Evolutionary conservation across 2,113 vertebrate genomes (phyloP).

Genomic region (Camarhynchus parvulus): DNA sequence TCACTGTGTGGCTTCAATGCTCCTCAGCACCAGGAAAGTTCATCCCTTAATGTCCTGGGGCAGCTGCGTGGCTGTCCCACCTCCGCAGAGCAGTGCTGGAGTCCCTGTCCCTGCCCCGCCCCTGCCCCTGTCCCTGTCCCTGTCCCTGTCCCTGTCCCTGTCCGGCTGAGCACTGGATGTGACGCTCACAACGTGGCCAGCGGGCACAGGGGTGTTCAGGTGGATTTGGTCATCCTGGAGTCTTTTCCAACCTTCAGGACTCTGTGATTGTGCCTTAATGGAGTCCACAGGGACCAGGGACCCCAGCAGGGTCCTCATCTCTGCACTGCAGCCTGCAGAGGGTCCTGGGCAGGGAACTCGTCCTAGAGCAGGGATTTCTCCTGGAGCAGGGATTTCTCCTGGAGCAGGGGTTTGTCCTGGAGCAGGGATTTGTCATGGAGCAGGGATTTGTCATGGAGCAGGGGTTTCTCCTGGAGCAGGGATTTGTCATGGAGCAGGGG

Average conservation of each 20-base stretch:
- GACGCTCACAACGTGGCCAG: background rate
- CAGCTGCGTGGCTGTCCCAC: background rate
- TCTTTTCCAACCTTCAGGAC: background rate
- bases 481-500: background rate
- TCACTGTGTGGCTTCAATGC: background rate
- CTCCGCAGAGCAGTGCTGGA: background rate
- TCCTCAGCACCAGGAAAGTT: background rate
- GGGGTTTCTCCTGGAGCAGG: too few species aligned
- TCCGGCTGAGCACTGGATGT: background rate
- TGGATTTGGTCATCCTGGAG: background rate
- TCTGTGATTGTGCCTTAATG: background rate
- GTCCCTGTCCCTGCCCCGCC: too few species aligned
- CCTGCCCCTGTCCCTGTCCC: too few species aligned
- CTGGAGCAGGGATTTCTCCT: too few species aligned
- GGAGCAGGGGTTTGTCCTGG: too few species aligned
- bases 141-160: too few species aligned
- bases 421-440: too few species aligned
- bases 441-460: background rate
- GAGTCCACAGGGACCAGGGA: background rate
- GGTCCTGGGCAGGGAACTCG: background rate
- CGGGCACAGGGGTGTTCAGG: fast-evolving
- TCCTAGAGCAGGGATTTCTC: too few species aligned
- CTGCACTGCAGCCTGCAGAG: background rate
- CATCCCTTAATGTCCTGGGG: background rate
- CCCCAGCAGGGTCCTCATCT: background rate